These are phyloP conservation scores for Pachyrhynchus sulphureomaculatus DNA, from an alignment of 1,140 invertebrate genomes.

Conservation along the genomic window DNA sequence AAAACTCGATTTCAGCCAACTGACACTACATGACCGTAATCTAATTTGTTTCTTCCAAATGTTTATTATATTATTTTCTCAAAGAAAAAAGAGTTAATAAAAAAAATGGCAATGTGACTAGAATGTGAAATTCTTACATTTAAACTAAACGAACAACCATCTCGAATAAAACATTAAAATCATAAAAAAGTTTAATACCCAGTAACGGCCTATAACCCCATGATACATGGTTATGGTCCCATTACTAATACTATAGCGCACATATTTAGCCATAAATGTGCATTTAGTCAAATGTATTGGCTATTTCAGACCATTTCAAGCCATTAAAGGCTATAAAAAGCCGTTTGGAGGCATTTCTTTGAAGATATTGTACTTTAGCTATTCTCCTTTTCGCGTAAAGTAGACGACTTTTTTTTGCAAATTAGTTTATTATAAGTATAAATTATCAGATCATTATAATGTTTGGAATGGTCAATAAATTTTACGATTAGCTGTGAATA, in stretches of 20 bases:
- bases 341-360: constrained; percentile 1
- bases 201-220: constrained; percentile 36
- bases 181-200: constrained; percentile 31
- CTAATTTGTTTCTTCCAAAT: too few relatives aligned
- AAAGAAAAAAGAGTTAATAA: too few relatives aligned
- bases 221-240: constrained; percentile 40
- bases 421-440: too few relatives aligned
- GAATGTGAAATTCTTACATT: too few relatives aligned
- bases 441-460: too few relatives aligned
- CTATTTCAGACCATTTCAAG: constrained; percentile 25
- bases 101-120: too few relatives aligned
- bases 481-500: too few relatives aligned
- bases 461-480: too few relatives aligned
- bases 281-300: constrained; percentile 38
- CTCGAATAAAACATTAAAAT: constrained; percentile 27
- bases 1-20: too few relatives aligned
- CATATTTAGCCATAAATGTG: constrained; percentile 32
- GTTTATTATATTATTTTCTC: too few relatives aligned
- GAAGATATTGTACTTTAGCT: background rate
- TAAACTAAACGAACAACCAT: too few relatives aligned
- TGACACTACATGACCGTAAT: too few relatives aligned
- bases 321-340: constrained; percentile 5
- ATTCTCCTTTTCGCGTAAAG: background rate
- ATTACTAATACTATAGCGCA: constrained; percentile 41
- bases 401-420: background rate